These are phyloP conservation scores for Volucella bombylans DNA, from an alignment of 2,888 invertebrate genomes.

Conservation along the genomic window DNA sequence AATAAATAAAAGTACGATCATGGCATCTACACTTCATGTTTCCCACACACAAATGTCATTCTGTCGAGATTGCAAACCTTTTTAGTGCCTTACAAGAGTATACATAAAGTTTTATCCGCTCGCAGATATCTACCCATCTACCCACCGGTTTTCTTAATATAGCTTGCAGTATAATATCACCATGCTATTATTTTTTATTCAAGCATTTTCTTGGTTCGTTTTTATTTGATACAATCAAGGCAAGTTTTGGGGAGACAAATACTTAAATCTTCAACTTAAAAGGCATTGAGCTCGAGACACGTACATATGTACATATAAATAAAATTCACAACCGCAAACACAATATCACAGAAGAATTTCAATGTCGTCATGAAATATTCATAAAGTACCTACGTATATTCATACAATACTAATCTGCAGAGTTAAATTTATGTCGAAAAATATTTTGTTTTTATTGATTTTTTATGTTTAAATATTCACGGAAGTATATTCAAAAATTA, in stretches of 20 bases:
- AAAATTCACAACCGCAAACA: constrained; percentile 53
- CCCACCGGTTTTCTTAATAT: constrained; percentile 67
- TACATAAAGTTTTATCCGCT: constrained; percentile 34
- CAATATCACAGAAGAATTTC: constrained; percentile 41
- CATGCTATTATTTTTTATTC: constrained; percentile 2
- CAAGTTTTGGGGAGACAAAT: constrained; percentile 15
- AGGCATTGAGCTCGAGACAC: constrained; percentile 17
- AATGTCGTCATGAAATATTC: constrained; percentile 62
- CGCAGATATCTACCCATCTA: constrained; percentile 61
- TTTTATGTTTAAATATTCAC: too few relatives aligned
- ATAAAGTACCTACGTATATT: constrained; percentile 22
- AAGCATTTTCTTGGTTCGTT: constrained; percentile 20
- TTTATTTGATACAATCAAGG: constrained; percentile 18
- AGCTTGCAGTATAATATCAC: constrained; percentile 35
- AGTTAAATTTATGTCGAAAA: constrained; percentile 16
- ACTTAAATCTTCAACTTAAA: constrained; percentile 28
- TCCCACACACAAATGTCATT: constrained; percentile 58
- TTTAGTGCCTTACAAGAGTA: constrained; percentile 40
- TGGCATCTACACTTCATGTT: constrained; percentile 41
- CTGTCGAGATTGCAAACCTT: constrained; percentile 59
- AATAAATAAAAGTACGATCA: background rate
- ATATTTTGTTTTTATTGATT: background rate
- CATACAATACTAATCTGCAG: background rate
- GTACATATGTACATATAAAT: background rate
- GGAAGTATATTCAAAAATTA: too few relatives aligned